Base-by-base conservation (phyloP, 2,888 invertebrate species). In the Chrysina gloriosa region DNA sequence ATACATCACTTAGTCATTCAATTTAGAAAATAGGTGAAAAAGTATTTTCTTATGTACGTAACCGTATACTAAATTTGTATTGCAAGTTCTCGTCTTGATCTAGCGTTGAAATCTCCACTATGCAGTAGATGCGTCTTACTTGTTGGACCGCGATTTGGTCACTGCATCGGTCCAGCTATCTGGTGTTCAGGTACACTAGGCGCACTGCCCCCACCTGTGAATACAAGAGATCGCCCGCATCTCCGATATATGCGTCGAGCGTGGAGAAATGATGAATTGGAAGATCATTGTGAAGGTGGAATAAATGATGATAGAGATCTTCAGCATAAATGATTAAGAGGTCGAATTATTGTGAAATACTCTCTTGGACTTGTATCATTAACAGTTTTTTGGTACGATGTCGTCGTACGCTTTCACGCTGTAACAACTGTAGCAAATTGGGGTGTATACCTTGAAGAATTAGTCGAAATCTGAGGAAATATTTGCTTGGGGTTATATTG, bases 241-340 rank as follows among this genome's bases (percentile, higher is more conserved):
- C 36, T 77, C 71, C 73, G 74, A 75, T 76, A 74, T 73, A 75
- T 74, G 77, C 77, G 77, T 77, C 76, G 75, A 75, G 73, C 75
- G 77, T 72, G 75, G 71, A 75, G 77, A 78, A 76, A 79, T 79
- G 79, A 80, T 80, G 79, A 78, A 79, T 80, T 75, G 78, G 76
- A 74, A 73, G 77, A 75, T 73, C 73, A 69, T 73, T 75, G 77
- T 75, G 77, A 78, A 77, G 78, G 78, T 75, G 78, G 78, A 79
- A 78, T 79, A 78, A 78, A 78, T 76, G 77, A 75, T 72, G 77
- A 77, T 77, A 76, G 73, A 77, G 78, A 79, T 79, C 78, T 78
- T 74, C 73, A 68, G 73, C 69, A 75, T 73, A 73, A 77, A 65
- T 66, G 77, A 77, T 76, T 77, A 77, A 77, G 76, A 77, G 77